Percentiles rank a stretch among this genome's conserved stretches.
Conservation (phyloP, 2,888 invertebrate species). For the Proisotoma minuta region DNA sequence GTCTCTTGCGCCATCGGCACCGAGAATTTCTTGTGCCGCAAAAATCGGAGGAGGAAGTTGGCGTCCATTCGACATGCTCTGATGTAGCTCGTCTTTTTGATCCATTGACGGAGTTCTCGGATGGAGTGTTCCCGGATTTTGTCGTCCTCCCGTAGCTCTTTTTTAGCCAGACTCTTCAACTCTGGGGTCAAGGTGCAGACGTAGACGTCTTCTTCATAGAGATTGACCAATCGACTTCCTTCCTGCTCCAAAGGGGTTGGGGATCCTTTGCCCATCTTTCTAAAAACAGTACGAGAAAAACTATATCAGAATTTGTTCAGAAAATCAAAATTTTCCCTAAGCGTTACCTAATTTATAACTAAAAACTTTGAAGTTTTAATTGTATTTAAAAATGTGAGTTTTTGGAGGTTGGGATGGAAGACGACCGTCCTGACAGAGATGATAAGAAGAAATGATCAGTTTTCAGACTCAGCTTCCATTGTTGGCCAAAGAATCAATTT, state of each 20-base stretch:
- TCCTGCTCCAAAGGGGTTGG: slow-evolving; percentile 40
- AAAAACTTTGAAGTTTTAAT: no score
- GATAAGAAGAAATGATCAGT: no score
- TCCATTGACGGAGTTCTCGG: slow-evolving; percentile 64
- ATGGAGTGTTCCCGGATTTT: slow-evolving; percentile 61
- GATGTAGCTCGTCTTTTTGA: slow-evolving; percentile 64
- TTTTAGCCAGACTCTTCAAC: slow-evolving; percentile 54
- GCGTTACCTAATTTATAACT: no score
- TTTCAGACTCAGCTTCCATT: no score
- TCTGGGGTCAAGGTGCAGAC: slow-evolving; percentile 57
- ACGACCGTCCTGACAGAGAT: no score
- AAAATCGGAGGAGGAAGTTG: slow-evolving; percentile 66
- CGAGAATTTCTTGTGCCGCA: slow-evolving; percentile 75
- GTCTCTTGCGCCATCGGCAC: slow-evolving; percentile 73
- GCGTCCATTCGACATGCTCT: slow-evolving; percentile 61
- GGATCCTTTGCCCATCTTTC: slow-evolving; percentile 44
- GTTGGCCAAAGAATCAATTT: no score
- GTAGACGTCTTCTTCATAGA: slow-evolving; percentile 52
- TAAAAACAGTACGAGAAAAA: no score
- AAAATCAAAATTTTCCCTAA: no score
- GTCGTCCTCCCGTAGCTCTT: slow-evolving; percentile 68
- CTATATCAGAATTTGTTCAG: no score
- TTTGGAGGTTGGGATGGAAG: no score
- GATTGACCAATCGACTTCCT: slow-evolving; percentile 18
- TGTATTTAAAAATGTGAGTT: no score